Evolutionary conservation across 1,140 invertebrate species (phyloP).

Genomic region (Drosophila kepulauana): DNA sequence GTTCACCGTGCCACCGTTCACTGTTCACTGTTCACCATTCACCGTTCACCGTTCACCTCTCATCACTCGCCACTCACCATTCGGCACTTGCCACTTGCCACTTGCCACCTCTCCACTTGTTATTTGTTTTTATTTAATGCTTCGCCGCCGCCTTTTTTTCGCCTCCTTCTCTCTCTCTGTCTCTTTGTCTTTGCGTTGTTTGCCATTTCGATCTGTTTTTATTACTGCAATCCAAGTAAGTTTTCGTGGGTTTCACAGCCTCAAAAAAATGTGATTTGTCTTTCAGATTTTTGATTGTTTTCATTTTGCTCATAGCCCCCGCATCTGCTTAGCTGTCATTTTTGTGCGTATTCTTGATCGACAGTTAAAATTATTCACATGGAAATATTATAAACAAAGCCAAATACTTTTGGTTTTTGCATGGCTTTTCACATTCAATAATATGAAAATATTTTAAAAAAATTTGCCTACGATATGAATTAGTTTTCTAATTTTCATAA

Average conservation of each 20-base stretch:
- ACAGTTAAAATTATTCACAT: neutral
- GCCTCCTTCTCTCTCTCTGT: slow-evolving; percentile 21
- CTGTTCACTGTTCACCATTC: neutral
- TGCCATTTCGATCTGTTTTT: slow-evolving; percentile 14
- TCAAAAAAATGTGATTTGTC: neutral
- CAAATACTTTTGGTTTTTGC: no score
- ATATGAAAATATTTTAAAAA: no score
- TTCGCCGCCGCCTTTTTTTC: slow-evolving; percentile 20
- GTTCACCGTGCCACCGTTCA: neutral
- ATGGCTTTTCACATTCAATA: no score
- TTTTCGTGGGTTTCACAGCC: neutral
- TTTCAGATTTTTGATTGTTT: neutral
- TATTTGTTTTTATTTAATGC: slow-evolving; percentile 54
- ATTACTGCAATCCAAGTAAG: neutral
- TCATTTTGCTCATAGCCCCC: neutral
- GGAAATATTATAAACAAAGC: no score
- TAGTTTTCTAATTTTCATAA: no score
- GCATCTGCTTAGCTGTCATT: neutral
- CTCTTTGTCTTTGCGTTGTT: slow-evolving; percentile 11
- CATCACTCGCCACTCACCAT: neutral
- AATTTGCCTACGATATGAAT: no score
- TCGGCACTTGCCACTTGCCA: slow-evolving; percentile 8
- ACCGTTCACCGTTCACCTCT: neutral
- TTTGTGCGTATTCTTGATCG: neutral
- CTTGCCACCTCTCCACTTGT: slow-evolving; percentile 20